Evolutionary conservation across 2,888 invertebrate genomes (phyloP).

Genomic region (Apamea sordens): DNA sequence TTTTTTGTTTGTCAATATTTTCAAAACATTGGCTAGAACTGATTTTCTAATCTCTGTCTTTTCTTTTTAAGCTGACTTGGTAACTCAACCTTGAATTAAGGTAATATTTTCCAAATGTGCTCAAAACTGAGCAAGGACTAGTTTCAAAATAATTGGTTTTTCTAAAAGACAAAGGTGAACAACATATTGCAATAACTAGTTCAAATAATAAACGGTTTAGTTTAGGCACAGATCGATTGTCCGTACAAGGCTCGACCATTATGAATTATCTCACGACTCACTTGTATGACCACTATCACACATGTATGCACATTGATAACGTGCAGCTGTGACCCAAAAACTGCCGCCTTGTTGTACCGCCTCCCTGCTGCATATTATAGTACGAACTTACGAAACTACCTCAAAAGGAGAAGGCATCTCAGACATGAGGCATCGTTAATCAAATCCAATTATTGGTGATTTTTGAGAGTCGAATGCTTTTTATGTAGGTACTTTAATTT

Average conservation of each 20-base stretch:
- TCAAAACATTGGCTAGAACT: neutral
- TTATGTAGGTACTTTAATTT: conserved; percentile 8
- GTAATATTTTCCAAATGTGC: neutral
- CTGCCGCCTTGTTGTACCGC: conserved; percentile 70
- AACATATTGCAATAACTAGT: conserved; percentile 42
- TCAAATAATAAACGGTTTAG: conserved; percentile 39
- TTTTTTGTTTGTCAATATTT: neutral
- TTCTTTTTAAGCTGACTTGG: too few species aligned
- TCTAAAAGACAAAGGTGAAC: conserved; percentile 35
- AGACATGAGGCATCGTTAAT: conserved; percentile 18
- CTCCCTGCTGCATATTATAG: conserved; percentile 57
- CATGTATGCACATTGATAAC: conserved; percentile 78
- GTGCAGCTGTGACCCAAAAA: conserved; percentile 89
- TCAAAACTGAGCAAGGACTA: neutral
- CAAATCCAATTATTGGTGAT: conserved; percentile 31
- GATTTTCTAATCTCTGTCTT: neutral
- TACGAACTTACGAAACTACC: conserved; percentile 59
- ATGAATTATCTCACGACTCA: conserved; percentile 75
- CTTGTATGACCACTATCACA: conserved; percentile 78
- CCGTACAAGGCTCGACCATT: conserved; percentile 76
- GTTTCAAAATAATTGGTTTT: neutral
- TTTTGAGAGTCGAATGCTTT: conserved; percentile 1
- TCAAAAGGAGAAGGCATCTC: conserved; percentile 62
- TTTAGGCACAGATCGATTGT: conserved; percentile 58
- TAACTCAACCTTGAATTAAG: neutral